Evolutionary conservation across 2,888 invertebrate genomes (phyloP), one percentile per base, ranked within the genome.

Genomic region (Melanostoma scalare): DNA sequence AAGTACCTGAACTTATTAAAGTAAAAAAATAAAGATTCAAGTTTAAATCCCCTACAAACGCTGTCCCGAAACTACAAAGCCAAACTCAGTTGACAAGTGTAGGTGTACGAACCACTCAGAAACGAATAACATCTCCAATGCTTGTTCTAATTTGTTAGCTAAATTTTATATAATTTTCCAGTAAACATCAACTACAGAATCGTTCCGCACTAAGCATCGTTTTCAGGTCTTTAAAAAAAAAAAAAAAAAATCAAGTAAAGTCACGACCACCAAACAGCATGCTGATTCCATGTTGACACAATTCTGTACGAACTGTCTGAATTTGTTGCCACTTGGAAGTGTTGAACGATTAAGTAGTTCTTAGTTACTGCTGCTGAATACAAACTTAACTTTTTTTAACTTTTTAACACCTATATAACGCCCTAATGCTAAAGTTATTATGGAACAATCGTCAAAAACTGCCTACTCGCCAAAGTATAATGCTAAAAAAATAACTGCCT

Each of bases 221-320:
- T 87, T 80, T 75, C 50, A 86, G 85, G 87, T 87, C 75, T 10
- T 36, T 8, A 6, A 3, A 6, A 9, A 2, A 4, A 6, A 35
- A 5, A 8, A n/a, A 4, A 3, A 0, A 20, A 40, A 6, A 48
- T 30, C 38, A 10, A 40, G 42, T 40, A 44, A 52, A 33, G 48
- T 31, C 8, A 35, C 30, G 60, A 58, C 63, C 85, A 68, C 31
- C 33, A 50, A 75, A 87, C 86, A 35, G 89, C 89, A 90, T 90
- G 90, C 90, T 89, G 81, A 86, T 88, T 90, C 87, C 87, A 90
- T 86, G 79, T 68, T 74, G 87, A 78, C 86, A 85, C 87, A 85
- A 87, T 88, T 87, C 88, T 88, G 90, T 90, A 90, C 90, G 90
- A 90, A 87, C 88, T 90, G 90, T 90, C 90, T 88, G 90, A 88